Evolutionary conservation across 2,888 invertebrate genomes (phyloP).

Genomic region (Rhingia rostrata): DNA sequence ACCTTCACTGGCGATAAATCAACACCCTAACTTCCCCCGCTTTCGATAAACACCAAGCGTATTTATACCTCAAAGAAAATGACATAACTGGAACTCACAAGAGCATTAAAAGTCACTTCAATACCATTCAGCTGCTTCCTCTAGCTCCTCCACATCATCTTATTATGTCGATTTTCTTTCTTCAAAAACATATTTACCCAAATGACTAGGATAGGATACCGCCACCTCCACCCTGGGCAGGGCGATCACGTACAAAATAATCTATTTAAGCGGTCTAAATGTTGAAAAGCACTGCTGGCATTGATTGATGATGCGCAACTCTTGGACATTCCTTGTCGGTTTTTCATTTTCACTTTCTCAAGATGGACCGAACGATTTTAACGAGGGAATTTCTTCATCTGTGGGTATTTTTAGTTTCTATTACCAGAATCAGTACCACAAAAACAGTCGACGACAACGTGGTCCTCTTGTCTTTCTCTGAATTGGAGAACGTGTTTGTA

Average conservation of each 20-base stretch:
- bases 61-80: constrained; percentile 6
- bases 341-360: constrained; percentile 53
- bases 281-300: constrained; percentile 62
- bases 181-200: constrained; percentile 2
- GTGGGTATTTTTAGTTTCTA: not conserved
- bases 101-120: constrained; percentile 49
- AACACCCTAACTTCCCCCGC: too few species aligned
- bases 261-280: constrained; percentile 69
- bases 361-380: constrained; percentile 20
- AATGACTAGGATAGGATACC: too few species aligned
- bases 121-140: constrained; percentile 27
- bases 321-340: not conserved
- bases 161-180: constrained; percentile 3
- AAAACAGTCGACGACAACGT: too few species aligned
- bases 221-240: constrained; percentile 8
- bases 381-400: constrained; percentile 10
- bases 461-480: too few species aligned
- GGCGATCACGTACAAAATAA: constrained; percentile 71
- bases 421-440: not conserved
- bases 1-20: too few species aligned
- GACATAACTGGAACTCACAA: constrained; percentile 54
- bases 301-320: constrained; percentile 63
- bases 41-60: too few species aligned
- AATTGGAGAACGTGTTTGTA: too few species aligned
- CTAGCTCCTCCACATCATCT: not conserved